A percentile compares a stretch with the other conserved stretches of the same genome.
These are phyloP conservation scores for Sialis lutaria DNA, from an alignment of 2,888 invertebrate species.

Conservation along the genomic window DNA sequence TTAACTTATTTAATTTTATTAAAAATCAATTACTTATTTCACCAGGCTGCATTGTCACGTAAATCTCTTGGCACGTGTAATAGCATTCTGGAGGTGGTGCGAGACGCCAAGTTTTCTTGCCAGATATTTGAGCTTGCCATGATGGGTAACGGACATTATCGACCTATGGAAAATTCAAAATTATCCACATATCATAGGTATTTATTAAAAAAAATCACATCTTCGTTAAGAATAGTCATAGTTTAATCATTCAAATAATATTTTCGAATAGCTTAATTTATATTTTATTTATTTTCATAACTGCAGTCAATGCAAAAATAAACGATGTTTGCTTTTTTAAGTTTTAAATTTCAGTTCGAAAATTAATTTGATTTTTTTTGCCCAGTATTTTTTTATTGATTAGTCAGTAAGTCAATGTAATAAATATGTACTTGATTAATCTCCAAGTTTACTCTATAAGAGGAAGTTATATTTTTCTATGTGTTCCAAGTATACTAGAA, in stretches of 20 bases:
- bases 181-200: too few species aligned
- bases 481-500: too few species aligned
- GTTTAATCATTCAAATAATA: too few species aligned
- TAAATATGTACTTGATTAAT: too few species aligned
- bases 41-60: slow-evolving; percentile 61
- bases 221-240: too few species aligned
- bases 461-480: too few species aligned
- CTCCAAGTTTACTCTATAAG: too few species aligned
- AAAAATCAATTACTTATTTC: slow-evolving; percentile 61
- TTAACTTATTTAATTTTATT: neutral
- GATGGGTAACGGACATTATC: slow-evolving; percentile 88
- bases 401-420: too few species aligned
- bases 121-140: slow-evolving; percentile 92
- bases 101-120: slow-evolving; percentile 74
- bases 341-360: neutral
- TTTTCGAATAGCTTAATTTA: too few species aligned
- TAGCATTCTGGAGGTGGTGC: slow-evolving; percentile 89
- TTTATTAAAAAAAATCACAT: too few species aligned
- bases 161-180: slow-evolving; percentile 37
- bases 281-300: neutral
- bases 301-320: neutral
- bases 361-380: too few species aligned
- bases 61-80: slow-evolving; percentile 49
- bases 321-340: neutral
- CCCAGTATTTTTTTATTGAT: too few species aligned